A percentile compares a stretch with the other conserved stretches of the same genome.
Evolutionary conservation across 2,113 vertebrate species (phyloP).

Genomic region (Orientallactaga bullata): DNA sequence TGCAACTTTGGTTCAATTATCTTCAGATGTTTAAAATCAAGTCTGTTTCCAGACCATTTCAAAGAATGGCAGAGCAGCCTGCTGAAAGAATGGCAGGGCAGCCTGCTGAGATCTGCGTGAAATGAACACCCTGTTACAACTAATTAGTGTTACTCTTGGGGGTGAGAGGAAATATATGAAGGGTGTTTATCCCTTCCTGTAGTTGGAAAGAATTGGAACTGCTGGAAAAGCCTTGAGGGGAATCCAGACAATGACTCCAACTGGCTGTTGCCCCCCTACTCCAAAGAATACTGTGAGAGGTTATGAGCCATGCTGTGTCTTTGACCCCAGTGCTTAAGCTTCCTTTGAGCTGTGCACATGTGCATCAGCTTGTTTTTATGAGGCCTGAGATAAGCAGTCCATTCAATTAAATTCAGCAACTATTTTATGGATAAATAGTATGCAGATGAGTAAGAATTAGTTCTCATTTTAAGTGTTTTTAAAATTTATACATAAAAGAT

Average conservation of each 20-base stretch:
- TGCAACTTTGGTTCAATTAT: slow-evolving; percentile 82
- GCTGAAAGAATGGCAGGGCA: slow-evolving; percentile 79
- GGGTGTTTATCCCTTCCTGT: slow-evolving; percentile 85
- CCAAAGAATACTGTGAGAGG: background rate
- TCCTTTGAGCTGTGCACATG: background rate
- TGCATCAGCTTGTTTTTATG: slow-evolving; percentile 13
- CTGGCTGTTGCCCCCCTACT: background rate
- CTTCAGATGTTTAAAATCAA: slow-evolving; percentile 81
- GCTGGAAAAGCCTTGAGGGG: slow-evolving; percentile 59
- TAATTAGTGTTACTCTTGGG: slow-evolving; percentile 82
- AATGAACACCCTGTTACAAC: slow-evolving; percentile 82
- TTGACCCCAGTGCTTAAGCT: background rate
- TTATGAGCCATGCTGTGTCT: background rate
- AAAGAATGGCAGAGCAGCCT: slow-evolving; percentile 78
- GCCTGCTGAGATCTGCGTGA: slow-evolving; percentile 82
- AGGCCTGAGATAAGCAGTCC: background rate
- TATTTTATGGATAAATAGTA: background rate
- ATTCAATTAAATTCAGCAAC: slow-evolving; percentile 3
- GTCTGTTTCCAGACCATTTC: slow-evolving; percentile 83
- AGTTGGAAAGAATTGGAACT: slow-evolving; percentile 67
- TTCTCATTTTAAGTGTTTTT: background rate
- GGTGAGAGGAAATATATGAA: slow-evolving; percentile 81
- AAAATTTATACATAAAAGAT: background rate
- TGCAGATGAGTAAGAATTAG: background rate
- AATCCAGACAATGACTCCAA: background rate